Conservation (phyloP, 2,113 vertebrate species). For the Bubo blakistoni region DNA sequence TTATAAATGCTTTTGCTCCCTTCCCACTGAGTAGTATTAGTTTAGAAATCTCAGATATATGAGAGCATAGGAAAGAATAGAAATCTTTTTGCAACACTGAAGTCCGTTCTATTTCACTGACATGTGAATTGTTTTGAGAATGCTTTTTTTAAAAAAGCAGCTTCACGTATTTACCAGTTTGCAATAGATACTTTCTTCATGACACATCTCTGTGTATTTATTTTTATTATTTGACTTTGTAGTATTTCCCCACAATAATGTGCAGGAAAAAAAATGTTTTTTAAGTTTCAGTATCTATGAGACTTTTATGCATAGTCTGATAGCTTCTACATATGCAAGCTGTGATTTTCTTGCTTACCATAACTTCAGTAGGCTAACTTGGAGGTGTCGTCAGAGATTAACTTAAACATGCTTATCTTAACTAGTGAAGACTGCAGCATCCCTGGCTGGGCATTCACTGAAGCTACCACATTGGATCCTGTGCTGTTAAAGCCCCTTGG, state of each 20-base stretch:
- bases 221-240: not conserved
- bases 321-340: not conserved
- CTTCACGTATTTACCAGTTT: not conserved
- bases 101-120: not conserved
- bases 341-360: not conserved
- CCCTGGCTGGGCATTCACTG: not conserved
- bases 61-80: not conserved
- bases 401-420: not conserved
- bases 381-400: not conserved
- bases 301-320: not conserved
- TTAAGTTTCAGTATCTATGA: not conserved
- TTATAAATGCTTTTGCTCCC: not conserved
- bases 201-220: not conserved
- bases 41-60: not conserved
- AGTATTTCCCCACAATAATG: not conserved
- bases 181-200: not conserved
- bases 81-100: not conserved
- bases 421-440: not conserved
- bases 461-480: not conserved
- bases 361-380: not conserved
- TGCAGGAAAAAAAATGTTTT: not conserved
- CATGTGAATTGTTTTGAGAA: not conserved
- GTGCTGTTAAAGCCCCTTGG: not conserved
- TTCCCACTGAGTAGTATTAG: not conserved
- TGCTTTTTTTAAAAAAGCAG: not conserved